Conservation (phyloP, 2,797 vertebrate genomes). For the Urosaurus nigricauda region DNA sequence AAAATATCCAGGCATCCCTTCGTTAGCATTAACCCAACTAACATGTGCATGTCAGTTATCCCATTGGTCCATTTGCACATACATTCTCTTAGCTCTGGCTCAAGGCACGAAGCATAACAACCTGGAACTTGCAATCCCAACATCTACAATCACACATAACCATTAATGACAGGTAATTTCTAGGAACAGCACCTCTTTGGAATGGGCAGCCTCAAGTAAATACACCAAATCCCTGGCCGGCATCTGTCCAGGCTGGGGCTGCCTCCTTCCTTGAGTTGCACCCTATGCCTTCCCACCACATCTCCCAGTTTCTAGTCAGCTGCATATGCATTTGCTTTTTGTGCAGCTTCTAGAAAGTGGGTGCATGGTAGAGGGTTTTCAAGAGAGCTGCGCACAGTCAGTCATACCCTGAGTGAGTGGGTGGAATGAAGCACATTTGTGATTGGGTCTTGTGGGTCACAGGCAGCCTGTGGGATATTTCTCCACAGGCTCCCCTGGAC, state of each 20-base stretch:
- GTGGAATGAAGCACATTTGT: no score
- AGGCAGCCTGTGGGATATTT: neutral
- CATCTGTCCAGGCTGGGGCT: no score
- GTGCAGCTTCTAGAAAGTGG: conserved; percentile 65
- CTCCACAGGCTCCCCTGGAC: neutral
- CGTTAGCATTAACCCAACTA: no score
- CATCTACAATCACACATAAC: no score
- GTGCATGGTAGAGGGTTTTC: neutral
- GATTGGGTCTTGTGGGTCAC: neutral
- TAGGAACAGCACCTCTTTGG: neutral
- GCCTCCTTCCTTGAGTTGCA: neutral
- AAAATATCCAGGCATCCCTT: no score
- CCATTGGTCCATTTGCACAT: no score
- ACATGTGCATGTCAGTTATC: rapidly evolving
- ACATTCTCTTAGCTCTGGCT: no score
- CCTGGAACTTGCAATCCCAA: no score
- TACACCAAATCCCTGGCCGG: neutral
- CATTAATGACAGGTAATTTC: no score
- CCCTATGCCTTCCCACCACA: neutral
- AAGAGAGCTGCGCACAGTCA: no score
- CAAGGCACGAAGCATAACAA: no score
- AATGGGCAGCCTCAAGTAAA: neutral
- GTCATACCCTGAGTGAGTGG: neutral
- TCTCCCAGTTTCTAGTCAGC: conserved; percentile 50
- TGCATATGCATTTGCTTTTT: neutral